Conservation (phyloP, 2,888 invertebrate genomes). For the Clitarchus hookeri region DNA sequence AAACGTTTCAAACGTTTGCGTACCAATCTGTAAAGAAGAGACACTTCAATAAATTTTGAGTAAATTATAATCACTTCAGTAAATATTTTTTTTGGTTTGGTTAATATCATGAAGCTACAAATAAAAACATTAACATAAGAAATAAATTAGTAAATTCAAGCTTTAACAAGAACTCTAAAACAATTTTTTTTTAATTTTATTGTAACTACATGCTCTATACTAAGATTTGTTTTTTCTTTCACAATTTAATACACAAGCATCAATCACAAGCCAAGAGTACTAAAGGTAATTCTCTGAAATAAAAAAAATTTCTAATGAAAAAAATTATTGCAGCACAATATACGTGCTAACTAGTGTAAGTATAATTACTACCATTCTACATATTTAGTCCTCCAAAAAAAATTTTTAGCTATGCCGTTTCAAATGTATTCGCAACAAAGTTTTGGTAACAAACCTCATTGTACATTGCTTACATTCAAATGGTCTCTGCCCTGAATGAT, state of each 20-base stretch:
- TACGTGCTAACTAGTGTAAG: too few species aligned
- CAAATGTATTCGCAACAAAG: conserved; percentile 65
- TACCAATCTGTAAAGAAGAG: conserved; percentile 40
- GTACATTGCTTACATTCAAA: conserved; percentile 63
- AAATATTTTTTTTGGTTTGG: background rate
- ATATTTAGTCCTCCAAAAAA: background rate
- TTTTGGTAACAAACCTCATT: conserved; percentile 66
- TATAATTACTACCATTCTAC: too few species aligned
- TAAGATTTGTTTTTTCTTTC: too few species aligned
- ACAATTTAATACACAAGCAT: too few species aligned
- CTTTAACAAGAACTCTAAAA: background rate
- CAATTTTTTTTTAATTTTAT: background rate
- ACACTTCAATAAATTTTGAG: conserved; percentile 32
- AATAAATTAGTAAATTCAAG: background rate
- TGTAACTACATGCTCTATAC: too few species aligned
- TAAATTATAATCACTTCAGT: background rate
- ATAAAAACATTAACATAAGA: background rate
- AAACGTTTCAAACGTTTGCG: conserved; percentile 28
- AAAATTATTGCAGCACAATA: too few species aligned
- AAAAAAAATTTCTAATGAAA: too few species aligned
- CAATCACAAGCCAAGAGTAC: too few species aligned
- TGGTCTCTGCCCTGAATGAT: conserved; percentile 65
- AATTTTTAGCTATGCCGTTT: conserved; percentile 46
- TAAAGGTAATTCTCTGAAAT: too few species aligned
- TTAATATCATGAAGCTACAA: background rate